Evolutionary conservation across 2,888 invertebrate genomes (phyloP).

Genomic region (Microplitis deprimator): DNA sequence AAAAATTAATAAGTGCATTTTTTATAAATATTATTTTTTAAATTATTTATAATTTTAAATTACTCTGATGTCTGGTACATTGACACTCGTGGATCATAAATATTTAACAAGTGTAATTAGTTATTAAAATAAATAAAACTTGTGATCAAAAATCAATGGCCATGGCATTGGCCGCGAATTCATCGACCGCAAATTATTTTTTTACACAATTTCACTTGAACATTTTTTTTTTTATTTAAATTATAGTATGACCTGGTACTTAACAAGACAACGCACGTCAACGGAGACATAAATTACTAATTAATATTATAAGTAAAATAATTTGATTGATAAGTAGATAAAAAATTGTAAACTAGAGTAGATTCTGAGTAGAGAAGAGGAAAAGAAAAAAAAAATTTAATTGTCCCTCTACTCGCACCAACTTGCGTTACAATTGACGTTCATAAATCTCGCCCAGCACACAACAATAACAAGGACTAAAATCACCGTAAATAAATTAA

Average conservation of each 20-base stretch:
- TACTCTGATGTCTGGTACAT: background rate
- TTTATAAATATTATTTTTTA: too few species aligned
- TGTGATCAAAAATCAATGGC: conserved; percentile 32
- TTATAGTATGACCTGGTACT: too few species aligned
- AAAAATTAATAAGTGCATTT: too few species aligned
- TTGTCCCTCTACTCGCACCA: background rate
- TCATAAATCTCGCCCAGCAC: background rate
- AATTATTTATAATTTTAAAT: too few species aligned
- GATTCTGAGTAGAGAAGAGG: background rate
- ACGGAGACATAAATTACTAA: too few species aligned
- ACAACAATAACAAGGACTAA: background rate
- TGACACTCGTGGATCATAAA: background rate
- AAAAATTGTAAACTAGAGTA: too few species aligned
- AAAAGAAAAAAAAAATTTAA: conserved; percentile 11
- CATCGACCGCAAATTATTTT: background rate
- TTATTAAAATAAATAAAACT: conserved; percentile 19
- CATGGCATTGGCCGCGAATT: conserved; percentile 43
- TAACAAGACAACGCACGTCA: too few species aligned
- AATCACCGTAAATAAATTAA: background rate
- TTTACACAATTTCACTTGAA: background rate
- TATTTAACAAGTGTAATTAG: conserved; percentile 33
- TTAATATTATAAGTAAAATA: too few species aligned
- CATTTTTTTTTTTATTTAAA: background rate
- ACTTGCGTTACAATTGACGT: background rate
- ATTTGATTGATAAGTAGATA: too few species aligned